Conservation (phyloP, 1,140 invertebrate species). For the Cherax quadricarinatus region DNA sequence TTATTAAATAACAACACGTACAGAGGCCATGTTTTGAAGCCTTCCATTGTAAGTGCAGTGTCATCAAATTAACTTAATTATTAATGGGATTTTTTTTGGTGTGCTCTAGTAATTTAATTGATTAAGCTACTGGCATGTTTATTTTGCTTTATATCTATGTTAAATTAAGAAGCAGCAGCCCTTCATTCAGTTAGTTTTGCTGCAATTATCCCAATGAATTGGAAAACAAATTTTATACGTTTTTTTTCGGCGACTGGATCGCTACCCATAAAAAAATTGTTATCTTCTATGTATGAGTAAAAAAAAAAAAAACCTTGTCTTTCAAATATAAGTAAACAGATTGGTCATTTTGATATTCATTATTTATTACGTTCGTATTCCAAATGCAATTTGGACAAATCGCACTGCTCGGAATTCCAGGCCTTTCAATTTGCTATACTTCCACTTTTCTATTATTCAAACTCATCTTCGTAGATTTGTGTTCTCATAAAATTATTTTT, state of each 20-base stretch:
- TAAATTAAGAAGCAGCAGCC: conserved; percentile 5
- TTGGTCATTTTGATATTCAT: background rate
- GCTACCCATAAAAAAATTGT: background rate
- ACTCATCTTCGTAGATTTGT: background rate
- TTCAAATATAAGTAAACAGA: background rate
- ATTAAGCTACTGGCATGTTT: background rate
- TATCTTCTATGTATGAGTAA: background rate
- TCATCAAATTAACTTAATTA: conserved; percentile 14
- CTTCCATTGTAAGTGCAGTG: background rate
- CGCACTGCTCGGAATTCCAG: background rate
- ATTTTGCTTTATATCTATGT: conserved; percentile 2
- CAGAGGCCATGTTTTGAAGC: background rate
- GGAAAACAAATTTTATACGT: background rate
- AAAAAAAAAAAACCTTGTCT: background rate
- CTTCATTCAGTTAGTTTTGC: background rate
- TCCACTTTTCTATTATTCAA: background rate
- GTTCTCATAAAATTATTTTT: background rate
- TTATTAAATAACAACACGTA: background rate
- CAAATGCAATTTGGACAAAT: background rate
- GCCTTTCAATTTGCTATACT: background rate
- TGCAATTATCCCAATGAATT: background rate
- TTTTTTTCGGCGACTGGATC: background rate
- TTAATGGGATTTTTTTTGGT: background rate
- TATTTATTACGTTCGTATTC: background rate
- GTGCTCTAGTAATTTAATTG: background rate